These are phyloP conservation scores for Thinocorus orbignyianus DNA, from an alignment of 2,113 vertebrate genomes.

Conservation along the genomic window DNA sequence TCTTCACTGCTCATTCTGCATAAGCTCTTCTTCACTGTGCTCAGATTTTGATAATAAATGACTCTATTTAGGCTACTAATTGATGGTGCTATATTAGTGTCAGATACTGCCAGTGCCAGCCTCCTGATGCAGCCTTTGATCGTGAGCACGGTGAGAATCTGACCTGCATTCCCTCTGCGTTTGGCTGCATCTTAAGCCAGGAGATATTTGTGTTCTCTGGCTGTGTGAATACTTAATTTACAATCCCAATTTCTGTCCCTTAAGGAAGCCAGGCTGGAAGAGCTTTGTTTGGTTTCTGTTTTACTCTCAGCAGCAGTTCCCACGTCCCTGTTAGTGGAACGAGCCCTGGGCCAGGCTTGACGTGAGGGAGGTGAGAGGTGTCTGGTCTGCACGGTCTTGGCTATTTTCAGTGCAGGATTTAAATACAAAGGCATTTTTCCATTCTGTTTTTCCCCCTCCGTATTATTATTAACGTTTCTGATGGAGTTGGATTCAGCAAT, in stretches of 20 bases:
- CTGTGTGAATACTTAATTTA: not conserved
- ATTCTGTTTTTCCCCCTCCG: not conserved
- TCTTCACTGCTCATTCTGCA: not conserved
- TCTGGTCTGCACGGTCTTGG: rapidly evolving
- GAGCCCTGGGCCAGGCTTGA: not conserved
- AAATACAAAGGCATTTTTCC: not conserved
- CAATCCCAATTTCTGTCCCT: not conserved
- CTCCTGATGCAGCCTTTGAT: not conserved
- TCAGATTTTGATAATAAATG: not conserved
- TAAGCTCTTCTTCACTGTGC: not conserved
- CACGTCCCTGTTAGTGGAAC: not conserved
- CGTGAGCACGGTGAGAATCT: not conserved
- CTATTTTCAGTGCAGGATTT: not conserved
- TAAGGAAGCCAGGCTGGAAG: not conserved
- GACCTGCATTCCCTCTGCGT: not conserved
- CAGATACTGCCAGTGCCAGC: not conserved
- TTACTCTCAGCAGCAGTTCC: not conserved
- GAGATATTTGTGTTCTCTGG: not conserved
- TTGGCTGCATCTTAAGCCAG: not conserved
- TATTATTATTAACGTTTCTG: rapidly evolving
- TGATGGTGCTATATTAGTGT: not conserved
- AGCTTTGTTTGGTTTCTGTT: not conserved
- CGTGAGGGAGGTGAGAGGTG: rapidly evolving
- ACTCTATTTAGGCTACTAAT: not conserved
- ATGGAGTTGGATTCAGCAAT: rapidly evolving